phyloP scores from a whole-genome alignment of 2,888 invertebrate genomes.

The Dusona sp. region DNA sequence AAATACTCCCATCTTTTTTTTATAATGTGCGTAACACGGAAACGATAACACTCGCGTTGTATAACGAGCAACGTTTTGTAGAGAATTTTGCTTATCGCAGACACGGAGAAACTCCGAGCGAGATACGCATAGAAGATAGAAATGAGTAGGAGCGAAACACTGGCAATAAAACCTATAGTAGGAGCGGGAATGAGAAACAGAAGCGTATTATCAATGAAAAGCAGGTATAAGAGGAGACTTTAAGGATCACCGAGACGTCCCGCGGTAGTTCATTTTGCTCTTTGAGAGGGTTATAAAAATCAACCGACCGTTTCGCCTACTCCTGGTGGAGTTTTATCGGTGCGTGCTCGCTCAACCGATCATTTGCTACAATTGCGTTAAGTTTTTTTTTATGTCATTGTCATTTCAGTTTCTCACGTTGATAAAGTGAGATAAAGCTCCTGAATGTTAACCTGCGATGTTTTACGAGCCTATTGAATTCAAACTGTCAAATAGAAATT shows the following conservation, averaged over 20 bases:
- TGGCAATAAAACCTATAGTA: not conserved
- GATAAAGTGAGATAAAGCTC: not conserved
- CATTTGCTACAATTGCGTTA: constrained; percentile 34
- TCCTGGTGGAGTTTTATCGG: constrained; percentile 37
- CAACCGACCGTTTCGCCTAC: constrained; percentile 58
- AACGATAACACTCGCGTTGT: not conserved
- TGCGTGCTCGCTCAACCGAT: constrained; percentile 44
- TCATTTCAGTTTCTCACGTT: constrained; percentile 33
- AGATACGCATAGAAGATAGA: not conserved
- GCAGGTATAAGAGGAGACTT: constrained; percentile 42
- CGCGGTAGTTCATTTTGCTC: constrained; percentile 38
- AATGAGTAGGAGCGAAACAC: not conserved
- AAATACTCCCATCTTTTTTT: not conserved
- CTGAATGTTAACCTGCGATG: not conserved
- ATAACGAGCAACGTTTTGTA: not conserved
- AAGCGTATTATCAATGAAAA: constrained; percentile 22
- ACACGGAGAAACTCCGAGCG: constrained; percentile 25
- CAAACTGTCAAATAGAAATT: not conserved
- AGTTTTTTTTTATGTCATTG: constrained; percentile 20
- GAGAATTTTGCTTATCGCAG: constrained; percentile 11
- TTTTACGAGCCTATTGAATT: constrained; percentile 14
- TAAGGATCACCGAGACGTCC: constrained; percentile 44
- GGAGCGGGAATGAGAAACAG: not conserved
- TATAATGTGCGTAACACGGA: not conserved
- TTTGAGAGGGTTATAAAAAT: constrained; percentile 50